Base-by-base conservation (phyloP, 2,113 vertebrate genomes). In the Rostratula benghalensis region DNA sequence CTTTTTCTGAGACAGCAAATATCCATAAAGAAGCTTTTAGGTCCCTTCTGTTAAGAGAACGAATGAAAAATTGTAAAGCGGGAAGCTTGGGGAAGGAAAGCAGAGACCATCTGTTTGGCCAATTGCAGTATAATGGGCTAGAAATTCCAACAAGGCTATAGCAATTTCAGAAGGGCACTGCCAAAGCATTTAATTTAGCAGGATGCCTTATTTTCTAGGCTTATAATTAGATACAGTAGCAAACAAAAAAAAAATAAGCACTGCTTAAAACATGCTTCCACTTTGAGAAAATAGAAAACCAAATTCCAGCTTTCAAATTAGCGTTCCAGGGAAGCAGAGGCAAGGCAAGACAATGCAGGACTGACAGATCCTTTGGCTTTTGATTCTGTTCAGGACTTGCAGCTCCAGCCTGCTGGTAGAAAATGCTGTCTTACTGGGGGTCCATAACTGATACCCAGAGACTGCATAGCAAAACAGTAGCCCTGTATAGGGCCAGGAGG, bases 171-270 rank as follows among this genome's bases (percentile, higher is more conserved):
- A 74, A 79, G 35, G 56, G 50, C 75, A 83, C 22, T 86, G 76
- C 41, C 65, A 82, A 93, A 28, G 60, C 75, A 56, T 86, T 96
- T 82, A 35, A 51, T 74, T 82, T 69, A 88, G 54, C 11, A 69
- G 41, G 35, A 59, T 88, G 30, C 43, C 35, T 91, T 93, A 64
- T 91, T 91, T 92, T 78, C 56, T 75, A 82, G 35, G 33, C 39
- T 93, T 89, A 37, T 86, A 74, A 91, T 93, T 88, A 88, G 60
- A 75, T 74, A 82, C 54, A 65, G 51, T 69, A 78, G 48, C 76
- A 76, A 82, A 78, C 22, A 85, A 81, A 81, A 68, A 59, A 87
- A 45, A 21, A 84, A 81, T 63, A 16, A n/a, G 22, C 51, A 51
- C 15, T 46, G 43, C 20, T 30, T 65, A 76, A 64, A 89, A 76